Base-by-base conservation (phyloP, 2,113 vertebrate genomes). In the Beaufortia kweichowensis region DNA sequence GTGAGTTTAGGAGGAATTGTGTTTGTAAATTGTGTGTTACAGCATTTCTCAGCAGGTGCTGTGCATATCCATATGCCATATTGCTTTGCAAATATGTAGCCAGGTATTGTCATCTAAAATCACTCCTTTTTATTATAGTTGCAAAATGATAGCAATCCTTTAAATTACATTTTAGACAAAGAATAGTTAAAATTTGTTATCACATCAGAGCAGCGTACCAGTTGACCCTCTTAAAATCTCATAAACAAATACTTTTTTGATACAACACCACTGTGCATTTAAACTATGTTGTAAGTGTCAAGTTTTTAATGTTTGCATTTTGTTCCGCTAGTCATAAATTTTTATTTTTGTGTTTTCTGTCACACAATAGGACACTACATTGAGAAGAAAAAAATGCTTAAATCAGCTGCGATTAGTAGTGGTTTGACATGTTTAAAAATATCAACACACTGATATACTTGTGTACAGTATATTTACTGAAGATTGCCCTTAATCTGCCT, bases 21-120 rank as follows among this genome's bases (percentile, higher is more conserved):
- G 29, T 61, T n/a, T 31, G 70, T 61, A 73, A 15, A 35, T 72
- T 43, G 56, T 72, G 15, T 72, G 55, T 60, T 60, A 28, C 19
- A 29, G 28, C 57, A 64, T 63, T 43, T 46, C 28, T n/a, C 23
- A 50, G 46, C 62, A 68, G 71, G 73, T 81, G 68, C 67, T 78
- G 67, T 65, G 26, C 56, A 68, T 81, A 77, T 72, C 19, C 56
- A 72, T 53, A 72, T 48, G 75, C 63, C 68, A 74, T 73, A 41
- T 74, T 59, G 60, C 71, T 74, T 74, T 66, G 69, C 69, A 46
- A 63, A 68, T 23, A 67, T 78, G 75, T 74, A 74, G 75, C 53
- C 68, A 81, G 62, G 11, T 8, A 28, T 76, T 41, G 62, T 35
- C 48, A 33, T 62, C 28, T 43, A 29, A 48, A 39, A 61, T 53